Evolutionary conservation across 2,888 invertebrate species (phyloP).

Genomic region (Calameuta idolon): DNA sequence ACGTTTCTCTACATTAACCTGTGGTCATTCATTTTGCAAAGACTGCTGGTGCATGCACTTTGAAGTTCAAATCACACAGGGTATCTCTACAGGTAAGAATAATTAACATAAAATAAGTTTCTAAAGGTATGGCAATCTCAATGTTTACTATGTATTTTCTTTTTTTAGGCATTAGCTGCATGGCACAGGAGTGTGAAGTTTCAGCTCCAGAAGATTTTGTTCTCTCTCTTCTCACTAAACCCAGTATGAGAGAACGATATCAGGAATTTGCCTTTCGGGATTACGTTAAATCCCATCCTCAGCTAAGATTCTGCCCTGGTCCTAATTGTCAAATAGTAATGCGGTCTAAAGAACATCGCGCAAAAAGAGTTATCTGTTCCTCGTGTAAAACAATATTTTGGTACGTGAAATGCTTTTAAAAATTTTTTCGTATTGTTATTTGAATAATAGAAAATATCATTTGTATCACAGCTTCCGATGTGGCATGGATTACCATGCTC

Average conservation of each 20-base stretch:
- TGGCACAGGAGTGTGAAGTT: conserved; percentile 95
- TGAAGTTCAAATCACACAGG: conserved; percentile 94
- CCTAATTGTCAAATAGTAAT: conserved; percentile 94
- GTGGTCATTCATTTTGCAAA: conserved; percentile 94
- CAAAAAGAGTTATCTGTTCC: conserved; percentile 89
- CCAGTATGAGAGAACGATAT: conserved; percentile 89
- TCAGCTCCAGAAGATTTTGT: conserved; percentile 98
- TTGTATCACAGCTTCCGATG: conserved; percentile 78
- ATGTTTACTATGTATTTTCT: conserved; percentile 11
- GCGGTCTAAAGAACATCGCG: conserved; percentile 83
- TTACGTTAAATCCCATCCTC: conserved; percentile 93
- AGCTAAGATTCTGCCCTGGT: conserved; percentile 93
- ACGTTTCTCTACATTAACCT: conserved; percentile 84
- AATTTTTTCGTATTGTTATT: conserved; percentile 3
- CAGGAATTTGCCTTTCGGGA: conserved; percentile 96
- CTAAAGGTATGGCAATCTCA: not conserved
- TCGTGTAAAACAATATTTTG: conserved; percentile 93
- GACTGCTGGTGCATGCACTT: conserved; percentile 98
- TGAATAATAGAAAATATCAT: not conserved
- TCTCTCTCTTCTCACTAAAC: conserved; percentile 84
- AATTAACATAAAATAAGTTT: not conserved
- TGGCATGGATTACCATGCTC: conserved; percentile 97
- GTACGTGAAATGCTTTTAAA: conserved; percentile 64
- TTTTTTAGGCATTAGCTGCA: conserved; percentile 92
- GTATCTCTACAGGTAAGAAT: conserved; percentile 74